Base-by-base conservation (phyloP, 1,140 invertebrate genomes). In the Trichonephila inaurata region DNA sequence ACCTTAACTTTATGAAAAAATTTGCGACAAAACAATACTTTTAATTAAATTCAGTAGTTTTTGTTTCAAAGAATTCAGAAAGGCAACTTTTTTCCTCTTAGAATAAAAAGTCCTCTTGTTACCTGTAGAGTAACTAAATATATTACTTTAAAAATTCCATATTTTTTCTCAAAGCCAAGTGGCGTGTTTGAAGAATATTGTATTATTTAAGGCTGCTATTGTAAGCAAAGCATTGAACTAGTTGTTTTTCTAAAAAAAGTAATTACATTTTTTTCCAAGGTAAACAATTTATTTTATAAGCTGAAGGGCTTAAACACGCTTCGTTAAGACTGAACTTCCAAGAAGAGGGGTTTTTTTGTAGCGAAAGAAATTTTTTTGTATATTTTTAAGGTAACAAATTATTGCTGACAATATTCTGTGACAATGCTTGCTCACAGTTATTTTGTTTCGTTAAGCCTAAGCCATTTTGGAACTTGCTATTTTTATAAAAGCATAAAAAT, bases 231-330 rank as follows among this genome's bases (percentile, higher is more conserved):
- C 69, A 40, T 77, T 33, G 69, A 28, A 77, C 28, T 33, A 28
- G 16, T 1, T 77, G 5, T 28, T 28, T 77, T 77, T 77, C 16
- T 77, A 6, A 77, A 77, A 51, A 77, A 77, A 77, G 24, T 77
- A 77, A 77, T 77, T 77, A 77, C 24, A 77, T 77, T 77, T 72
- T 33, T 69, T 72, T 77, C 19, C 16, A 33, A 33, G 0, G 14
- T 14, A 77, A 77, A 77, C 69, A 77, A 77, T 77, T 77, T 77
- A 77, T 77, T 77, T 33, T 33, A 33, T 77, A 77, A 77, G 69
- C 28, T 77, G 69, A 77, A 77, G 69, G 69, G 16, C 28, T 33
- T 40, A 77, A 77, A 33, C 69, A 77, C 16, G 69, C 28, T 40
- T 77, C 69, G 69, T 77, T 77, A 77, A 77, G 28, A 77, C 33